Conservation (phyloP, 2,113 vertebrate species). For the Lagopus leucura region DNA sequence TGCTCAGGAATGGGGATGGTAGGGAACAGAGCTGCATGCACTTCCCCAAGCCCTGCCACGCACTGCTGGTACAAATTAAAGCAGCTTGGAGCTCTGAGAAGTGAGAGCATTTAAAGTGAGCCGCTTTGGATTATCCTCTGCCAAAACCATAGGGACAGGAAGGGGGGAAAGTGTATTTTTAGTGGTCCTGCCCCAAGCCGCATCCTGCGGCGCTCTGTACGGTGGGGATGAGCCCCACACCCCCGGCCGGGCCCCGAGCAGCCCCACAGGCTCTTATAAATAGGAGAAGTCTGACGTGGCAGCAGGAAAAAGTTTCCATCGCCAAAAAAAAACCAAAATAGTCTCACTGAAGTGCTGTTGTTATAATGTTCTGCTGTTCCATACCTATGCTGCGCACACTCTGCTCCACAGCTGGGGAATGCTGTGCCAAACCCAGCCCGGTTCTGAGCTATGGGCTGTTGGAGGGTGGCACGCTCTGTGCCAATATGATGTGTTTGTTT, state of each 20-base stretch:
- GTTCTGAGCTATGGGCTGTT: not conserved
- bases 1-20: accelerated
- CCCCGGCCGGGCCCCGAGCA: not conserved
- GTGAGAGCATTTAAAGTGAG: not conserved
- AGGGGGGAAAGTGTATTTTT: not conserved
- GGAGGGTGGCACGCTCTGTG: not conserved
- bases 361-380: accelerated
- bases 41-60: accelerated
- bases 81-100: not conserved
- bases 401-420: accelerated
- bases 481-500: not conserved
- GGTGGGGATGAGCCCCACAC: accelerated
- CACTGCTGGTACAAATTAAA: not conserved
- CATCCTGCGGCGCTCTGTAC: not conserved
- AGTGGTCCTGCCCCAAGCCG: accelerated
- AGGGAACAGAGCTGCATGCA: not conserved
- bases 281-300: not conserved
- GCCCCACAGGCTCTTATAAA: not conserved
- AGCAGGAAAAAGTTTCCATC: not conserved
- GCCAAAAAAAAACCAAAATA: not conserved
- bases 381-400: accelerated
- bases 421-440: not conserved
- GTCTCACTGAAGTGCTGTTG: accelerated
- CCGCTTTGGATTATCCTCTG: not conserved
- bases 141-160: not conserved